A percentile compares a stretch with the other conserved stretches of the same genome.
Conservation (phyloP, 1,140 invertebrate genomes). For the Trichoplusia ni region DNA sequence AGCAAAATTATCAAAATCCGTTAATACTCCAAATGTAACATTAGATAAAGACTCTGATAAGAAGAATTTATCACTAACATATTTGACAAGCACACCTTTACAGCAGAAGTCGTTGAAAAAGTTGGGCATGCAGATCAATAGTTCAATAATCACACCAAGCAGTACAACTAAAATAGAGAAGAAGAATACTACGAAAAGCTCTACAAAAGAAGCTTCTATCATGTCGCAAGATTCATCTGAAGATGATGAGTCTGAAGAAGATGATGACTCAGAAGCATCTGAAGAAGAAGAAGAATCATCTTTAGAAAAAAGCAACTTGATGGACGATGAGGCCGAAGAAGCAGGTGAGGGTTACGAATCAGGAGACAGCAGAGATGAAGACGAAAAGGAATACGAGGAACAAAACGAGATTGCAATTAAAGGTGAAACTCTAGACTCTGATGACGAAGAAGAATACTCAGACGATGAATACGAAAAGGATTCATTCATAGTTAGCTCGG, state of each 20-base stretch:
- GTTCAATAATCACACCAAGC: constrained; percentile 52
- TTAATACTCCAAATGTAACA: constrained; percentile 45
- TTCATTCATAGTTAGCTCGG: constrained; percentile 72
- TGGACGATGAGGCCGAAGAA: constrained; percentile 68
- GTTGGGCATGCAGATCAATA: constrained; percentile 53
- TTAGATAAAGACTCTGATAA: constrained; percentile 51
- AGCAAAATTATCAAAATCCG: constrained; percentile 47
- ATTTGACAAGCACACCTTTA: constrained; percentile 67
- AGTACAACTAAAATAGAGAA: constrained; percentile 37
- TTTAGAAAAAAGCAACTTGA: constrained; percentile 44
- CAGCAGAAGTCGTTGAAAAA: constrained; percentile 62
- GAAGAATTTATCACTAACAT: constrained; percentile 58
- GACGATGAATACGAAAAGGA: constrained; percentile 75
- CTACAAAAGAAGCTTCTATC: constrained; percentile 23
- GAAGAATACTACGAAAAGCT: constrained; percentile 26
- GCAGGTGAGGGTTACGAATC: constrained; percentile 72
- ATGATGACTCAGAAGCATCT: constrained; percentile 31
- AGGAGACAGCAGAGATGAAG: constrained; percentile 70
- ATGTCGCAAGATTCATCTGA: constrained; percentile 18
- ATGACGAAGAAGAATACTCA: constrained; percentile 61
- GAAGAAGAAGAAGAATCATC: constrained; percentile 42
- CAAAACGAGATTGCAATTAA: constrained; percentile 68
- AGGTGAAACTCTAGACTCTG: constrained; percentile 66
- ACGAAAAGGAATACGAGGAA: constrained; percentile 59
- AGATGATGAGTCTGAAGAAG: constrained; percentile 3